Base-by-base conservation (phyloP, 2,113 vertebrate genomes). In the Monarcha castaneiventris region DNA sequence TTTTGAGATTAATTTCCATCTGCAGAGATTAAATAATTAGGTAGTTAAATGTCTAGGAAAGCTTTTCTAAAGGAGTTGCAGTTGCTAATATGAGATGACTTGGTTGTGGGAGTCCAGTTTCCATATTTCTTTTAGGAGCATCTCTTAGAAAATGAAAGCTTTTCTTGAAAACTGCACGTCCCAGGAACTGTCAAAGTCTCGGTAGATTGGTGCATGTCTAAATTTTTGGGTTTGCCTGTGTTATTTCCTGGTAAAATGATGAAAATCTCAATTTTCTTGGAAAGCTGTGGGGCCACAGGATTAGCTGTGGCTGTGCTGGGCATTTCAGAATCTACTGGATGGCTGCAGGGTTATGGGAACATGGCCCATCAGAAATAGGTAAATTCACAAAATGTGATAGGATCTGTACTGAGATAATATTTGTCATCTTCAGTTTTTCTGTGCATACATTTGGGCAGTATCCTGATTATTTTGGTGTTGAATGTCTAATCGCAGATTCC, bases 11-110 rank as follows among this genome's bases (percentile, higher is more conserved):
- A 87, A 96, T 97, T 84, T 93, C 54, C 7, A 16, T 72, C 63
- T 93, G 66, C 79, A 84, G 88, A 66, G 11, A 76, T 80, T 87
- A 96, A 95, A 94, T 85, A 94, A 75, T 89, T 84, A 96, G 46
- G 18, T 88, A 91, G 56, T 83, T 95, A 87, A 91, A 69, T 89
- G 21, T 37, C 33, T 77, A n/a, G 6, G 17, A 79, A 78, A 51
- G 11, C n/a, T 73, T 83, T 91, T 27, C 84, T 48, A 33, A 49
- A 78, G n/a, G 33, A 80, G 25, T 58, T 71, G 16, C 21, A 85
- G 12, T 62, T 95, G 49, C 25, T 82, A 7, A 13, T 51, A 23
- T 21, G 27, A 66, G 51, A 33, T 3, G 2, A 48, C 25, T 29
- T 64, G 14, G 10, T 35, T 7, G 6, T 61, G n/a, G 33, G 16